A percentile compares a stretch with the other conserved stretches of the same genome.
phyloP scores from a whole-genome alignment of 2,888 invertebrate species.

The Bursaphelenchus okinawaensis region DNA sequence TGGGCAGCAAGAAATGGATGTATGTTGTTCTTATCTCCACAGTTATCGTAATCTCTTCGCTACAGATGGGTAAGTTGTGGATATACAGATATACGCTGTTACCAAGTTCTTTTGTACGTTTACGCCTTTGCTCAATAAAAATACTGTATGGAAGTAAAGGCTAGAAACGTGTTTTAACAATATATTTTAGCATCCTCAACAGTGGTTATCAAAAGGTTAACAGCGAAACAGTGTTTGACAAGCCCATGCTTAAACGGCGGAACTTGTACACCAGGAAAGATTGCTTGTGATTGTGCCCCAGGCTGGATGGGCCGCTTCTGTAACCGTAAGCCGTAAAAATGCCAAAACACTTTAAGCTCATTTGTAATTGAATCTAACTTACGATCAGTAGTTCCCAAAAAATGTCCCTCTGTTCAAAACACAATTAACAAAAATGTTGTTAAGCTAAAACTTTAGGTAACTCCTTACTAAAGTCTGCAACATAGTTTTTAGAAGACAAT shows the following conservation, averaged over 20 bases:
- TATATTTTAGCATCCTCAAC: conserved; percentile 9
- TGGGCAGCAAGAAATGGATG: not conserved
- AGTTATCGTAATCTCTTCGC: not conserved
- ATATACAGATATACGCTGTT: not conserved
- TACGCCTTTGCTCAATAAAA: too few relatives aligned
- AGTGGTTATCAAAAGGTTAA: conserved; percentile 40
- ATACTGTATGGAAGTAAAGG: too few relatives aligned
- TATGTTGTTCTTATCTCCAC: not conserved
- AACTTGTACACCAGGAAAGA: conserved; percentile 48
- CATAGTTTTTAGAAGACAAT: too few relatives aligned
- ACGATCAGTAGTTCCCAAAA: too few relatives aligned
- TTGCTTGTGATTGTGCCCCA: conserved; percentile 45
- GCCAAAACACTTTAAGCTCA: too few relatives aligned
- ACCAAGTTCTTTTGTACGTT: not conserved
- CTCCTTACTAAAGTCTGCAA: too few relatives aligned
- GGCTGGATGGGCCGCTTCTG: conserved; percentile 58
- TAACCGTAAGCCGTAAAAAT: conserved; percentile 43
- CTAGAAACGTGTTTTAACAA: not conserved
- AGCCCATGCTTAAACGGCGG: conserved; percentile 56
- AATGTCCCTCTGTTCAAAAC: too few relatives aligned
- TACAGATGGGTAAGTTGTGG: not conserved
- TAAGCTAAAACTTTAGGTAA: too few relatives aligned
- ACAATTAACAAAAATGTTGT: too few relatives aligned
- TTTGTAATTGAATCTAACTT: not conserved
- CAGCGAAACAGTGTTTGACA: conserved; percentile 38